Evolutionary conservation across 2,888 invertebrate species (phyloP).

Genomic region (Apantesis nais): DNA sequence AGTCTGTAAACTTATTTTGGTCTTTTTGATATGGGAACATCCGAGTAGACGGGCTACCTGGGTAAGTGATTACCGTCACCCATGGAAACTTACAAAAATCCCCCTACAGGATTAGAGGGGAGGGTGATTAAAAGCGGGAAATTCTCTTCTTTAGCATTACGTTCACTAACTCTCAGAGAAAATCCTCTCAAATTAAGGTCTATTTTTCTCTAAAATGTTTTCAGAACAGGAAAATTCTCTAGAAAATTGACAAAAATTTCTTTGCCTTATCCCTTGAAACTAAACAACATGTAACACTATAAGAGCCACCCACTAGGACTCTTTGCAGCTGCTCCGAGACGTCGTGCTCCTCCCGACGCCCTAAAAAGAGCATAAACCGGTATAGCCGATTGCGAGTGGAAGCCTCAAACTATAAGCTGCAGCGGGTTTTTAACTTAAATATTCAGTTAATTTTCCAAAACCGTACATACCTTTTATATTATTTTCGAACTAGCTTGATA

Average conservation of each 20-base stretch:
- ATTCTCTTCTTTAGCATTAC: neutral
- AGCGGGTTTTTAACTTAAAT: conserved; percentile 31
- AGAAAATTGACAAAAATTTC: conserved; percentile 11
- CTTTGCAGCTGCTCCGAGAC: conserved; percentile 58
- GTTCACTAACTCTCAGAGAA: neutral
- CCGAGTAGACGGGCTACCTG: no score
- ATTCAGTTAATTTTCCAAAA: no score
- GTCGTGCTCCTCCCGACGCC: conserved; percentile 73
- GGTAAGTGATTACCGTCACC: no score
- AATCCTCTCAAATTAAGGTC: neutral
- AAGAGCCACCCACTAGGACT: conserved; percentile 43
- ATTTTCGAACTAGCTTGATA: no score
- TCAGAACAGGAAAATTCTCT: neutral
- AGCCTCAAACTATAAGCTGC: conserved; percentile 34
- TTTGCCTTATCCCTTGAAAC: conserved; percentile 24
- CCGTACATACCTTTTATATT: no score
- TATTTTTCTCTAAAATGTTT: neutral
- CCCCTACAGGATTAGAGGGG: no score
- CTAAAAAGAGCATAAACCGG: conserved; percentile 81
- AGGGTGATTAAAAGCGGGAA: no score
- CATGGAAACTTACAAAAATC: no score
- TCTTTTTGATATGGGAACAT: no score
- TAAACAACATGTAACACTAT: conserved; percentile 33
- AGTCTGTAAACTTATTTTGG: no score
- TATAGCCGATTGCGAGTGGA: conserved; percentile 66